phyloP scores from a whole-genome alignment of 2,888 invertebrate species.

The Drosophila robusta region DNA sequence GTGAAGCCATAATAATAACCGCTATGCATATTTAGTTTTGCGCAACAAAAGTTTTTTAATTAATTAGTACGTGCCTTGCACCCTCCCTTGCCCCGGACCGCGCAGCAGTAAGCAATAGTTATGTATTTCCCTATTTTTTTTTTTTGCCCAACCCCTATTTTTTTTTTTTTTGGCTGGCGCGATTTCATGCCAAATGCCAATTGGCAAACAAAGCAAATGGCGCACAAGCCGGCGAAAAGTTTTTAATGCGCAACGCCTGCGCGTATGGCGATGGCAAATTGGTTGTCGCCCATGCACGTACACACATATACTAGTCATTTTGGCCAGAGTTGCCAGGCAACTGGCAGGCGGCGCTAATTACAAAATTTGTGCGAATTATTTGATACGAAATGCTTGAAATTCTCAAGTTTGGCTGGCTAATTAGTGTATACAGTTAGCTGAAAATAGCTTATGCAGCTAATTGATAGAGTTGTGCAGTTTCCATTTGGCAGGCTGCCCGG shows the following conservation, averaged over 20 bases:
- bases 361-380: conserved; percentile 42
- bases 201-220: conserved; percentile 48
- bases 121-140: conserved; percentile 17
- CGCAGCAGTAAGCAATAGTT: too few species aligned
- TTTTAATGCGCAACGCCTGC: conserved; percentile 60
- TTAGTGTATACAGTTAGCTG: conserved; percentile 10
- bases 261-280: conserved; percentile 41
- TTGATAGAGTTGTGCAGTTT: conserved; percentile 26
- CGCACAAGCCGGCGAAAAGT: conserved; percentile 43
- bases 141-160: neutral
- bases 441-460: conserved; percentile 20
- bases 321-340: conserved; percentile 47
- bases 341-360: conserved; percentile 38
- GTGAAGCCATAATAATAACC: conserved; percentile 68
- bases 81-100: neutral
- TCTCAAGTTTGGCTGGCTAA: conserved; percentile 12
- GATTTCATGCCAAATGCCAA: conserved; percentile 41
- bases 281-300: conserved; percentile 26
- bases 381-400: conserved; percentile 20
- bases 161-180: conserved; percentile 2
- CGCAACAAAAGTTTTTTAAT: conserved; percentile 72
- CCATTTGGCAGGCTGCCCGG: neutral
- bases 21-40: conserved; percentile 75
- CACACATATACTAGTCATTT: neutral
- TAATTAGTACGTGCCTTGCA: conserved; percentile 70